phyloP scores from a whole-genome alignment of 2,888 invertebrate species.

The Listrodromus nycthemerus region DNA sequence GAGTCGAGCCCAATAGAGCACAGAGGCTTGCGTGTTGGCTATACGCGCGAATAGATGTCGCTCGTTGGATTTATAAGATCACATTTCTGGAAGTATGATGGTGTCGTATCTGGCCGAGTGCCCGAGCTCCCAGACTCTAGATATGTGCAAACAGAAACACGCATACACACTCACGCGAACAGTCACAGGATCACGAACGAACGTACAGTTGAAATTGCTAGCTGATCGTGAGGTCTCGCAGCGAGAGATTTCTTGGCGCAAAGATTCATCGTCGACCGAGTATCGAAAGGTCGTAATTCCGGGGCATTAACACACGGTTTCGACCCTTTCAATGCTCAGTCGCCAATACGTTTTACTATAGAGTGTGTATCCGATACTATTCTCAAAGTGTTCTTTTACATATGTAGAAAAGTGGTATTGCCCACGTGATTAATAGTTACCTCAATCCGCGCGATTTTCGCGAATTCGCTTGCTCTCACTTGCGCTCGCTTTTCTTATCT shows the following conservation, averaged over 20 bases:
- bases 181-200: constrained; percentile 2
- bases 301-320: background rate
- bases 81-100: constrained; percentile 70
- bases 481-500: constrained; percentile 42
- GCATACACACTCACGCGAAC: constrained; percentile 36
- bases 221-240: constrained; percentile 34
- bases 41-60: constrained; percentile 61
- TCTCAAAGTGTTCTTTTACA: constrained; percentile 24
- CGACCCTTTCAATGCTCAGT: constrained; percentile 12
- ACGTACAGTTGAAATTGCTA: constrained; percentile 50
- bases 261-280: constrained; percentile 4
- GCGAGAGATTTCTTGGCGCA: constrained; percentile 49
- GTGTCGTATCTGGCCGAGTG: constrained; percentile 73
- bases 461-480: constrained; percentile 46
- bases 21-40: constrained; percentile 12
- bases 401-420: constrained; percentile 35
- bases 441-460: constrained; percentile 57
- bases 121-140: constrained; percentile 66
- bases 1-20: constrained; percentile 1
- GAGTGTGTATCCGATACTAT: constrained; percentile 1
- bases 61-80: constrained; percentile 75
- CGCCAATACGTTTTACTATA: background rate
- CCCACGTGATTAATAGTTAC: constrained; percentile 65
- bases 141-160: constrained; percentile 47
- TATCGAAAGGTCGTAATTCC: background rate